phyloP scores from a whole-genome alignment of 2,113 vertebrate species.

The Phaethornis superciliosus region DNA sequence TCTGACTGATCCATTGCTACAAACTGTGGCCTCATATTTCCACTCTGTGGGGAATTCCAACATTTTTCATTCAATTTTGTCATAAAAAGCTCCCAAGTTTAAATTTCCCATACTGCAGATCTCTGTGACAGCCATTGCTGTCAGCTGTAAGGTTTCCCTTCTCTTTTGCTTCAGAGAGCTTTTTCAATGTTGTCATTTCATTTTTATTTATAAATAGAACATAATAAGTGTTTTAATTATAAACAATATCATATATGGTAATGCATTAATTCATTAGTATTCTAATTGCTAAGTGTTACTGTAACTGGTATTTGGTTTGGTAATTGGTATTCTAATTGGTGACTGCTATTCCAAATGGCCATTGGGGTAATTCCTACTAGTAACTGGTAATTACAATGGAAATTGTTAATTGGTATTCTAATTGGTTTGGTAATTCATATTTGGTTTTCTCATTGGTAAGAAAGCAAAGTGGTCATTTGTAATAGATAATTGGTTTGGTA shows the following conservation, averaged over 20 bases:
- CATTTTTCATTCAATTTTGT: not conserved
- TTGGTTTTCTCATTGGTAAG: conserved; percentile 38
- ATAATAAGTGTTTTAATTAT: conserved; percentile 53
- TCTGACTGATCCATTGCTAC: accelerated
- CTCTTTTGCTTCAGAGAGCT: not conserved
- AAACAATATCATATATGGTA: conserved; percentile 59
- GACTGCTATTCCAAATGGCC: conserved; percentile 58
- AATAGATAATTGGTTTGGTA: conserved; percentile 55
- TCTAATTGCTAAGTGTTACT: conserved; percentile 53
- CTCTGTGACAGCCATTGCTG: not conserved
- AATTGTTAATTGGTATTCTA: conserved; percentile 61
- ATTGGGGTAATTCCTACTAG: conserved; percentile 45
- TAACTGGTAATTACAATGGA: conserved; percentile 52
- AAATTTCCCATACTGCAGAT: not conserved
- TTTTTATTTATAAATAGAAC: conserved; percentile 29
- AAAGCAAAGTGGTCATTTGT: conserved; percentile 39
- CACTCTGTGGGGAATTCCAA: not conserved
- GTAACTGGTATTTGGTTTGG: conserved; percentile 50
- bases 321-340: conserved; percentile 66
- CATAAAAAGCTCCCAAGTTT: conserved; percentile 6
- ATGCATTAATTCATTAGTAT: conserved; percentile 55
- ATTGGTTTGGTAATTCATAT: conserved; percentile 63
- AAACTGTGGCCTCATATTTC: not conserved
- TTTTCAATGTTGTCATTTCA: not conserved
- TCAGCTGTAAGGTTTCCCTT: not conserved